Evolutionary conservation across 2,888 invertebrate genomes (phyloP).

Genomic region (Parnassius glacialis): DNA sequence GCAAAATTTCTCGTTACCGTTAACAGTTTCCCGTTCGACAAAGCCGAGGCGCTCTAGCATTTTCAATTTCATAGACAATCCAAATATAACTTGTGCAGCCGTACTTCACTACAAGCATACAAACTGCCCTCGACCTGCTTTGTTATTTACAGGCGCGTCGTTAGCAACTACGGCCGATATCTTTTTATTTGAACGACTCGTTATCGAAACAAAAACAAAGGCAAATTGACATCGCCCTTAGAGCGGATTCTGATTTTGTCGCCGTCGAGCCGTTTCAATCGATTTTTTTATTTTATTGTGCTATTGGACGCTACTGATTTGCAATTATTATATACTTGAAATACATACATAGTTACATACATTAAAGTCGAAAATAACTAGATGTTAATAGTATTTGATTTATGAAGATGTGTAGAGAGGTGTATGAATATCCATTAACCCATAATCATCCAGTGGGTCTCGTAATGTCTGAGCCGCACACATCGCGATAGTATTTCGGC

Average conservation of each 20-base stretch:
- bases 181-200: constrained; percentile 43
- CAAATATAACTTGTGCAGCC: not conserved
- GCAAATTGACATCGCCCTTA: constrained; percentile 37
- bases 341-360: too few relatives aligned
- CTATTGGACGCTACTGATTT: not conserved
- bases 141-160: constrained; percentile 35
- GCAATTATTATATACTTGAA: too few relatives aligned
- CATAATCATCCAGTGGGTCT: too few relatives aligned
- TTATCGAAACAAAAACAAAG: constrained; percentile 40
- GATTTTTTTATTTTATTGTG: constrained; percentile 19
- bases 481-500: too few relatives aligned
- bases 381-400: too few relatives aligned
- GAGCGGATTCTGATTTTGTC: constrained; percentile 28
- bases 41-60: constrained; percentile 5
- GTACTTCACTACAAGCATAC: constrained; percentile 5
- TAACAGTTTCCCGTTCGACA: constrained; percentile 24
- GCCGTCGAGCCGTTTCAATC: constrained; percentile 27
- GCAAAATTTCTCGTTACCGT: constrained; percentile 16
- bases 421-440: too few relatives aligned
- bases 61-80: constrained; percentile 16
- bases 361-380: too few relatives aligned
- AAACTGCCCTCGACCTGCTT: constrained; percentile 28
- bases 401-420: too few relatives aligned
- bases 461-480: too few relatives aligned
- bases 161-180: constrained; percentile 38